Percentiles rank a stretch among this genome's conserved stretches.
These are phyloP conservation scores for Phataginus tetradactyla DNA, from an alignment of 2,797 vertebrate species.

Conservation along the genomic window DNA sequence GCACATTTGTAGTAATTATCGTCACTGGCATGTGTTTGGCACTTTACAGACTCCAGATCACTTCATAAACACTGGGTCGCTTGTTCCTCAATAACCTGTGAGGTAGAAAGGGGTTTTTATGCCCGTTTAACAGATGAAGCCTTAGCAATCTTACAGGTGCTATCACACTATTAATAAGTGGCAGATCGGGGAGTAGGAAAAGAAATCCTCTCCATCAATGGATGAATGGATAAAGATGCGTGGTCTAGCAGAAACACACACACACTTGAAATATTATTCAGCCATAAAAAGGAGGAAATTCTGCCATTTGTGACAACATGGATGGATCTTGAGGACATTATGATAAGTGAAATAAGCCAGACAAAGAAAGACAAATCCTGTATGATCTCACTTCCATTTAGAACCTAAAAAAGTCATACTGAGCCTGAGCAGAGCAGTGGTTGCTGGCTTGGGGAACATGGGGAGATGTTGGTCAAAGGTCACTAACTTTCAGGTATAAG, in stretches of 20 bases:
- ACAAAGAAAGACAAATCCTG: background rate
- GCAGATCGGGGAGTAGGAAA: background rate
- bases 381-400: background rate
- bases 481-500: background rate
- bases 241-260: background rate
- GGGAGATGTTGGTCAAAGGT: background rate
- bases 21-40: background rate
- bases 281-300: background rate
- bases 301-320: background rate
- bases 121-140: background rate
- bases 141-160: background rate
- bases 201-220: background rate
- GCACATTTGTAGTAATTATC: background rate
- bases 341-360: background rate
- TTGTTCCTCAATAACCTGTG: background rate
- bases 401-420: background rate
- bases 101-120: background rate
- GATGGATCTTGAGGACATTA: background rate
- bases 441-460: background rate
- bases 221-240: background rate
- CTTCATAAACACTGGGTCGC: background rate
- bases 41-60: background rate
- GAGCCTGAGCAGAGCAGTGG: background rate
- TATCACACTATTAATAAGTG: background rate
- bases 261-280: background rate